These are phyloP conservation scores for Sanderia malayensis DNA, from an alignment of 30 jellyfish, hydroid and myxozoan genomes.

Conservation along the genomic window DNA sequence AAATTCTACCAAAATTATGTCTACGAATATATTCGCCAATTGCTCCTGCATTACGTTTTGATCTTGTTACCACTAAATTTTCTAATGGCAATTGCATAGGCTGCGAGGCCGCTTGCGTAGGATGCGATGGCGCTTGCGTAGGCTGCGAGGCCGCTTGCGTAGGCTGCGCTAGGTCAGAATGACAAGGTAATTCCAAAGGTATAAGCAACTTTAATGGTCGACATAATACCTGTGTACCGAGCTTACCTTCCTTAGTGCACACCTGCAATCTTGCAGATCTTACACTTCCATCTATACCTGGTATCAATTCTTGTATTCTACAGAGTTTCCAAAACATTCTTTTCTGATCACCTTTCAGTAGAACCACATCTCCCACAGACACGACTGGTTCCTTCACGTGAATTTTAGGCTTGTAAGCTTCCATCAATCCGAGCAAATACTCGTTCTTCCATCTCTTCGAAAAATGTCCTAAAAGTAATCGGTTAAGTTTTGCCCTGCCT, in stretches of 20 bases:
- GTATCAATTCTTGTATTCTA: background rate
- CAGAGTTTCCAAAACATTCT: slow-evolving; percentile 8
- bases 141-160: too few species aligned
- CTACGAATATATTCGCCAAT: too few species aligned
- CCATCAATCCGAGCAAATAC: too few species aligned
- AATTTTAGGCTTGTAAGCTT: too few species aligned
- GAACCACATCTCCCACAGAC: slow-evolving; percentile 15
- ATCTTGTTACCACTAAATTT: too few species aligned
- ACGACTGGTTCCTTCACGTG: too few species aligned
- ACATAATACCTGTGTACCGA: background rate
- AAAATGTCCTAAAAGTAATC: slow-evolving; percentile 17
- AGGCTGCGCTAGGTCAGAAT: background rate
- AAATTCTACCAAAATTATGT: too few species aligned
- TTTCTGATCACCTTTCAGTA: too few species aligned
- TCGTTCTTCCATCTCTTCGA: slow-evolving; percentile 35
- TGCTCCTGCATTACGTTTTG: too few species aligned
- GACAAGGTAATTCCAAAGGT: slow-evolving; percentile 6
- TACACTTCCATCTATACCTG: slow-evolving; percentile 11
- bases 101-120: too few species aligned
- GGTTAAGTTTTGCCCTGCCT: slow-evolving; percentile 16
- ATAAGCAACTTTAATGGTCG: slow-evolving; percentile 2
- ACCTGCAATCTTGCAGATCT: slow-evolving; percentile 6
- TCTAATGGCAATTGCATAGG: too few species aligned
- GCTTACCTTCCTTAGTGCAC: slow-evolving; percentile 5
- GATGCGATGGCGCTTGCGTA: too few species aligned